Evolutionary conservation across 2,888 invertebrate genomes (phyloP), one percentile per base, ranked within the genome.

Genomic region (Cephus pulcher): DNA sequence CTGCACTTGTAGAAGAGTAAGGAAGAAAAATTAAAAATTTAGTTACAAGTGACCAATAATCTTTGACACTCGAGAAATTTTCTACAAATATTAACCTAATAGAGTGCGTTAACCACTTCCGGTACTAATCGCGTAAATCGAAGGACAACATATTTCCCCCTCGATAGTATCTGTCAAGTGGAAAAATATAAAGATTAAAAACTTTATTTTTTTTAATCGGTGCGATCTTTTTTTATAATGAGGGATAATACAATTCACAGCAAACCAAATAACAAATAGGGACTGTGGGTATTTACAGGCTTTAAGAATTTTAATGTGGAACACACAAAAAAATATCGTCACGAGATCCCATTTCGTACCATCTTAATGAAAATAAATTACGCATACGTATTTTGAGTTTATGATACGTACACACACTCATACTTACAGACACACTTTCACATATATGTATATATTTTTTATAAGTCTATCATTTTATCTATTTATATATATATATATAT

Each of bases 311-410:
- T 74, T 68, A 73, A 37, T 70, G 69, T 34, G 34, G 75, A 77
- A 80, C 34, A 76, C 69, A 75, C 73, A 77, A 75, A 15, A 56
- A 6, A 56, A 75, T 79, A 80, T 81, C 79, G 78, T 80, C 80
- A 82, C 71, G 74, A 75, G 69, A 34, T 79, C 34, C 33, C 68
- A 69, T 74, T 70, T 73, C 68, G 73, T 23, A 56, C 12, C 34
- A 30, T 34, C 23, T 34, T 69, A 74, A 73, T 76, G 74, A 74
- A 80, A 82, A 82, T 82, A 82, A 82, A 82, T 82, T 80, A 81
- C 76, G 76, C 68, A 12, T 77, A 77, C 78, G 34, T 75, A 78
- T 33, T 78, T 74, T 74, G 40, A 73, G 75, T 77, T 75, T 68
- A 56, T 34, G 56, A 40, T 77, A 75, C 34, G 73, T 70, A 76